Conservation (phyloP, 2,888 invertebrate species). For the Philereme vetulata region DNA sequence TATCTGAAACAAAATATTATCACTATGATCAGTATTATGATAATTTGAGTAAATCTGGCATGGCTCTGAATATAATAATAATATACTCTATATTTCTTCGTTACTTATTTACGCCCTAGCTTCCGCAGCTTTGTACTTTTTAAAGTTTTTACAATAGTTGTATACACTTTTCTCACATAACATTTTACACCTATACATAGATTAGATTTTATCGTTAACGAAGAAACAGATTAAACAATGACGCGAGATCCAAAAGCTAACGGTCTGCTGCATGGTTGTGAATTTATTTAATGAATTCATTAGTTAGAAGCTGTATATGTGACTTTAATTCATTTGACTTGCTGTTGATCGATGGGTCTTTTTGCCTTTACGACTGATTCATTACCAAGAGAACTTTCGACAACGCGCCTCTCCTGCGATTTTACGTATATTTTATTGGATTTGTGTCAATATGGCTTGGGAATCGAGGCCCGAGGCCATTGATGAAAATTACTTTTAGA, state of each 20-base stretch:
- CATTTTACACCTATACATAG: slow-evolving; percentile 18
- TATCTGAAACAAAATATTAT: slow-evolving; percentile 38
- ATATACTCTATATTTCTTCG: neutral
- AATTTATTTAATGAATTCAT: slow-evolving; percentile 21
- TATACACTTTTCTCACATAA: slow-evolving; percentile 13
- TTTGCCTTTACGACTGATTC: slow-evolving; percentile 56
- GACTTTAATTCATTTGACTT: slow-evolving; percentile 81
- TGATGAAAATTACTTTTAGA: slow-evolving; percentile 34
- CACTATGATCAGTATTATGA: slow-evolving; percentile 32
- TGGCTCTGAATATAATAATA: neutral
- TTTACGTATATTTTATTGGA: slow-evolving; percentile 37
- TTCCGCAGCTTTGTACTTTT: slow-evolving; percentile 42
- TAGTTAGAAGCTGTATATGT: slow-evolving; percentile 47
- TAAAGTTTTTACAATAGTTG: slow-evolving; percentile 6
- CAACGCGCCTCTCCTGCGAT: slow-evolving; percentile 53
- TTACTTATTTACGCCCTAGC: slow-evolving; percentile 11
- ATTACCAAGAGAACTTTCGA: slow-evolving; percentile 68
- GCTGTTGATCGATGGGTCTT: slow-evolving; percentile 74
- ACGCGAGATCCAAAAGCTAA: slow-evolving; percentile 61
- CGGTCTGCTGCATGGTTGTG: slow-evolving; percentile 54
- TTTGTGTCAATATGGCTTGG: slow-evolving; percentile 42
- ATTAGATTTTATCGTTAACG: slow-evolving; percentile 8
- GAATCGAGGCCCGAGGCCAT: slow-evolving; percentile 27
- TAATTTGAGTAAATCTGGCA: slow-evolving; percentile 33
- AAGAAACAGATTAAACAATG: slow-evolving; percentile 18